phyloP scores from a whole-genome alignment of 2,113 vertebrate genomes.

The Python bivittatus region DNA sequence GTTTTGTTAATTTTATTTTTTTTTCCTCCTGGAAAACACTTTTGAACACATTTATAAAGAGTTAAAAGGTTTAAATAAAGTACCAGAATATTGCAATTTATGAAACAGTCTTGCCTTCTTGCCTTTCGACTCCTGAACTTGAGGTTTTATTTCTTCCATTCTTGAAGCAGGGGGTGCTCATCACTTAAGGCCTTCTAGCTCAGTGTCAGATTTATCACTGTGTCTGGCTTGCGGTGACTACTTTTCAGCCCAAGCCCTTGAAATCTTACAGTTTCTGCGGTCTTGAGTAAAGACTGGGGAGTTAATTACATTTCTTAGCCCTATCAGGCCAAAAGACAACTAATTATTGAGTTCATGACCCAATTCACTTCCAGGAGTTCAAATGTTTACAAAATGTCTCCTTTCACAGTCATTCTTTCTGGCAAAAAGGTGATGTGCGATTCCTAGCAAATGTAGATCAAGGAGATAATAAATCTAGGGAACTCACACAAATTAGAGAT shows the following conservation, averaged over 20 bases:
- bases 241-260: conserved; percentile 17
- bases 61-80: neutral
- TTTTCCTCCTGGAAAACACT: neutral
- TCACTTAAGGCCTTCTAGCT: neutral
- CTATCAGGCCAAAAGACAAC: conserved; percentile 29
- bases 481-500: conserved; percentile 43
- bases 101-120: neutral
- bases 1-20: neutral
- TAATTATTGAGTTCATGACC: conserved; percentile 33
- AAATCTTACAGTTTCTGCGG: neutral
- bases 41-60: neutral
- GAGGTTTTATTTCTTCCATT: neutral
- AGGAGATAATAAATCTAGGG: conserved; percentile 40
- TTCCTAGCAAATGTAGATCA: conserved; percentile 53
- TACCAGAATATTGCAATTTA: neutral
- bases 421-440: conserved; percentile 37
- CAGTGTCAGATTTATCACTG: neutral
- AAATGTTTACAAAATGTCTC: conserved; percentile 48
- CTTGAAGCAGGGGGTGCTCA: neutral
- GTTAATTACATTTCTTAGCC: conserved; percentile 1
- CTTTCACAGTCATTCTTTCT: conserved; percentile 29
- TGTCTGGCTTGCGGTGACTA: neutral
- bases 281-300: neutral
- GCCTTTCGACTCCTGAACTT: neutral
- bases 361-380: conserved; percentile 22